Evolutionary conservation across 2,797 vertebrate species (phyloP), one percentile per base, ranked within the genome.

Genomic region (Esox masquinongy): DNA sequence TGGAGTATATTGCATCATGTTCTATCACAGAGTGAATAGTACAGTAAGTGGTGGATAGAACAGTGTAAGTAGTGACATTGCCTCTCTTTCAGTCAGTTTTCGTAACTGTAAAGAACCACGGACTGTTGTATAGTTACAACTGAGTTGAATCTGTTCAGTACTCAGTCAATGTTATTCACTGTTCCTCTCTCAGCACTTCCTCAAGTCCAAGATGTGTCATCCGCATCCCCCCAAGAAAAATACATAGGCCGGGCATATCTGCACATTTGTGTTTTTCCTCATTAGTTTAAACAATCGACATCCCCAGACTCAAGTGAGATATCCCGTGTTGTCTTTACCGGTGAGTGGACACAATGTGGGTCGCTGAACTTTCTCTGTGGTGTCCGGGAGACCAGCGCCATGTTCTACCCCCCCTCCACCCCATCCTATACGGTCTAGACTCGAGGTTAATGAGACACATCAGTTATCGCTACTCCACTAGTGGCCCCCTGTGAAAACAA

Each of bases 401-500:
- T 36, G 53, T 14, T 79, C 82, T 84, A 72, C 72, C 83, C 84
- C 22, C 53, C 53, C 68, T 24, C 39, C 47, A n/a, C 69, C 36
- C 12, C 79, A 68, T 82, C 82, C 47, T 69, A 47, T 2, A 47
- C 79, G 82, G 83, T 85, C 84, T 81, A 79, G 75, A 80, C 72
- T 77, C 78, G 3, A 34, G 82, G 83, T 87, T 91, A 92, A 91
- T 89, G 87, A 86, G n/a, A 86, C 84, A 88, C 84, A 92, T 93
- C 89, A 91, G 85, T 94, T 91, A 92, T 89, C 79, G 85, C 84
- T 84, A 85, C 79, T 86, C 82, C 87, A 85, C 74, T 84, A 89
- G 76, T 43, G 69, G 86, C 80, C 84, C 81, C 83, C 80, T 86
- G 79, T 78, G 86, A 91, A 90, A 88, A 92, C 87, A 92, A 93